These are phyloP conservation scores for Micromys minutus DNA, from an alignment of 2,113 vertebrate species.

Conservation along the genomic window DNA sequence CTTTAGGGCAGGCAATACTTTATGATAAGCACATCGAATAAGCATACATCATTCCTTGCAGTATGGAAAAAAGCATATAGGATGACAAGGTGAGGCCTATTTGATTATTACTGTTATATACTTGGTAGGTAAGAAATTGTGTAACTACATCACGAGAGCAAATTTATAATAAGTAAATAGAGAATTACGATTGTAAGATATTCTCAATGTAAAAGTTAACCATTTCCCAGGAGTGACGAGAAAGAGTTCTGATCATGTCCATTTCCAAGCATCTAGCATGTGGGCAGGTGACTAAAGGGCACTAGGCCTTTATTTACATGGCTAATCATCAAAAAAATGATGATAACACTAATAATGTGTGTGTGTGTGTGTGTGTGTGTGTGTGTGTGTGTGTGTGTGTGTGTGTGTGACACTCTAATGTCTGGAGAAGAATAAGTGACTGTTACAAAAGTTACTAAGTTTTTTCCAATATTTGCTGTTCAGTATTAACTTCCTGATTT, in stretches of 20 bases:
- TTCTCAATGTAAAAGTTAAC: background rate
- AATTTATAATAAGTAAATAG: background rate
- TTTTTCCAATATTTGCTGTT: background rate
- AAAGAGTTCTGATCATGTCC: background rate
- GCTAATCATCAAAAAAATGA: background rate
- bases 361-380: background rate
- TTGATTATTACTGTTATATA: background rate
- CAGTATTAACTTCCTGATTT: background rate
- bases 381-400: background rate
- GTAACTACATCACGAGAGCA: background rate
- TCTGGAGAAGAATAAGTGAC: background rate
- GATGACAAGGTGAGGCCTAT: background rate
- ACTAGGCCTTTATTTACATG: background rate
- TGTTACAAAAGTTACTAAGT: background rate
- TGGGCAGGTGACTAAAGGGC: background rate
- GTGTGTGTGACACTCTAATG: background rate
- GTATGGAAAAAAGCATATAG: background rate
- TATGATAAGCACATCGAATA: background rate
- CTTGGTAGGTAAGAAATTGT: background rate
- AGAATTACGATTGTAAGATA: background rate
- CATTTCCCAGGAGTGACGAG: background rate
- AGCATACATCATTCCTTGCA: background rate
- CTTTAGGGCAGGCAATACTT: background rate
- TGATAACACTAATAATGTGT: background rate
- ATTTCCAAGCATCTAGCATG: background rate